A percentile compares a stretch with the other conserved stretches of the same genome.
Evolutionary conservation across 2,797 vertebrate species (phyloP).

Genomic region (Spinus pinus): DNA sequence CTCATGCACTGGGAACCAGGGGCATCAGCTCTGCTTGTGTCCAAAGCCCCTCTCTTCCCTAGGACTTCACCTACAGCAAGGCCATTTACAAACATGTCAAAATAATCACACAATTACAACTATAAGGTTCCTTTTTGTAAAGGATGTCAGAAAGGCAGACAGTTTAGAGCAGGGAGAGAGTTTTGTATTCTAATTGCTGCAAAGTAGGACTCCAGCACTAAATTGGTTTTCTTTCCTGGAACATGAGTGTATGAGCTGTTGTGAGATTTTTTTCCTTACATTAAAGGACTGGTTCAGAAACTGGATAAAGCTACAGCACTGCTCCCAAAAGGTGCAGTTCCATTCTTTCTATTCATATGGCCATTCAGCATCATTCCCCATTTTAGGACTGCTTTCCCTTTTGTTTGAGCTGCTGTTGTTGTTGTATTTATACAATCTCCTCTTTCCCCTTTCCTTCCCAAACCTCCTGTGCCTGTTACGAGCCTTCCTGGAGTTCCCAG

Average conservation of each 20-base stretch:
- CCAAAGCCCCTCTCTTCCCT: not conserved
- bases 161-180: not conserved
- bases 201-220: not conserved
- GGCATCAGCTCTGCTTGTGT: not conserved
- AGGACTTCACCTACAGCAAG: not conserved
- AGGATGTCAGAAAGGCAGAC: not conserved
- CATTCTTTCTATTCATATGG: not conserved
- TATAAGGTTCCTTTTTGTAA: not conserved
- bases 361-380: not conserved
- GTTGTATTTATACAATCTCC: not conserved
- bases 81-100: not conserved
- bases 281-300: not conserved
- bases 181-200: conserved; percentile 7
- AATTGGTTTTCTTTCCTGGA: not conserved
- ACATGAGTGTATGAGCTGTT: not conserved
- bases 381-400: not conserved
- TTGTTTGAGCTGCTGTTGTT: not conserved
- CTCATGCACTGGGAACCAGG: not conserved
- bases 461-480: not conserved
- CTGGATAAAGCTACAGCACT: not conserved
- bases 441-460: not conserved
- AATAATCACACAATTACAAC: not conserved
- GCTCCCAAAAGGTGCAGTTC: not conserved
- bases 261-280: not conserved
- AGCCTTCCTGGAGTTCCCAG: not conserved